A percentile compares a stretch with the other conserved stretches of the same genome.
Conservation (phyloP, 1,140 invertebrate genomes). For the Bombyx mori region ASM3026992v2 NC_085111.1:8719001-8719500, state of each 20-base stretch:
- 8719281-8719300: no score
- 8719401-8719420: constrained; percentile 37
- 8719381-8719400: constrained; percentile 27
- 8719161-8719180: no score
- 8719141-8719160: no score
- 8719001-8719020: no score
- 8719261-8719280: neutral
- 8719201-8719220: neutral
- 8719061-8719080: no score
- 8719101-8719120: no score
- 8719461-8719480: neutral
- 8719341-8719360: constrained; percentile 26
- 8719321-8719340: neutral
- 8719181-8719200: neutral
- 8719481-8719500: neutral
- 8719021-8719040: no score
- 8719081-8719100: no score
- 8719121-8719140: no score
- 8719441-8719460: no score
- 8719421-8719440: neutral
- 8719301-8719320: no score
- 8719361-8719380: constrained; percentile 33
- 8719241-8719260: constrained; percentile 3
- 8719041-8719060: no score
- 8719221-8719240: constrained; percentile 16